Base-by-base conservation (phyloP, 2,113 vertebrate species). In the Rutilus rutilus region DNA sequence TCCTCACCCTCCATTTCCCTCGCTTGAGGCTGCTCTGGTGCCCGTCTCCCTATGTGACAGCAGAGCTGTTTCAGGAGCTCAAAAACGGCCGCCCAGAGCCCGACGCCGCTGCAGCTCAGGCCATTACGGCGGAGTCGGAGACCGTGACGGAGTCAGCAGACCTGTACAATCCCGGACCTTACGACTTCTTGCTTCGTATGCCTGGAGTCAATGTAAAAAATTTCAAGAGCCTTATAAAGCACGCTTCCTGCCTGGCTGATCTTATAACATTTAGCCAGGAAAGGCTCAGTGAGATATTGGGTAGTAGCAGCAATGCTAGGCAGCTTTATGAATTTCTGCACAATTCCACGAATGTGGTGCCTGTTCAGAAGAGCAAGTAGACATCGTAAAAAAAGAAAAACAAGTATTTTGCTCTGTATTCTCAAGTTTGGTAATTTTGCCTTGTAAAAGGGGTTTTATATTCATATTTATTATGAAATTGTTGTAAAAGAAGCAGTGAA, bases 1-100 rank as follows among this genome's bases (percentile, higher is more conserved):
- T 99, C 0, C 96, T 99, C 5, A 99, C 97, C 0, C 95, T 99
- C 12, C 98, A 99, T 89, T 99, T 99, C 91, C 97, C 98, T 0
- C 94, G 96, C 0, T 93, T 99, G 3, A 96, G 98, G 1, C 91
- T 99, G 5, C 95, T 99, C 64, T 99, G 98, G 98, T 99, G 98
- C 88, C 96, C 97, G 0, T 99, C 98, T 1, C 98, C 98, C 0
- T 95, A 99, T 0, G 94, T 93, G 69, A 97, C 98, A 0, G 97
- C 97, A 0, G 97, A 99, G 71, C 89, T 99, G 12, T 99, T 99
- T 78, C 92, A 97, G 86, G 98, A 98, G 30, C 90, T 99, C 71
- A 99, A 99, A 82, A 91, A 92, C 1, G 97, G 96, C 62, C 93
- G 94, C 3, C 84, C 90, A 0, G 96, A 99, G 3, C 98, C 98